Conservation (phyloP, 2,113 vertebrate species). For the Urocynchramus pylzowi region DNA sequence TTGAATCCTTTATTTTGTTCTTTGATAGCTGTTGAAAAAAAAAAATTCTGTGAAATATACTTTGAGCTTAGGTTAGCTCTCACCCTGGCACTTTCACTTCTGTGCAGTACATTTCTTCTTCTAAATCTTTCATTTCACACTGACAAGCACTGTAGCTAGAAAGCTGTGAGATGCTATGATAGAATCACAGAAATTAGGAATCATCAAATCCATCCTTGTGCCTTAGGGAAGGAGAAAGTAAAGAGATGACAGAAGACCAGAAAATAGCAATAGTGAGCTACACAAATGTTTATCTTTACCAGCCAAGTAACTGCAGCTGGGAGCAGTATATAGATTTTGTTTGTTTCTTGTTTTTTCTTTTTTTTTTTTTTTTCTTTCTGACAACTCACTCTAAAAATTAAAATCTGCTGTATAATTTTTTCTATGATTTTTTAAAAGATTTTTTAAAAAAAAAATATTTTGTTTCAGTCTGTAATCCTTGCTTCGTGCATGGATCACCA, state of each 20-base stretch:
- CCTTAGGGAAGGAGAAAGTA: neutral
- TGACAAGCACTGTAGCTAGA: neutral
- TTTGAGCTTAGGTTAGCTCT: neutral
- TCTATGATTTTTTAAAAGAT: fast-evolving
- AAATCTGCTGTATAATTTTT: neutral
- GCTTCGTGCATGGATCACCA: neutral
- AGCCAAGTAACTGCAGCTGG: neutral
- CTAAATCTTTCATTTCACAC: neutral
- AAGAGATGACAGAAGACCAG: neutral
- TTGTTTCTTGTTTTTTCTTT: neutral
- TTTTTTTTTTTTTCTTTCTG: neutral
- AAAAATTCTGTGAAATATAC: neutral
- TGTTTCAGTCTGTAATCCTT: neutral
- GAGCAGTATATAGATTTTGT: neutral
- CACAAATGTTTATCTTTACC: neutral
- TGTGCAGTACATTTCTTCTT: neutral
- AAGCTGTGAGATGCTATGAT: neutral
- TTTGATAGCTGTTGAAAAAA: neutral
- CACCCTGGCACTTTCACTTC: neutral
- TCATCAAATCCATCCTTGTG: neutral
- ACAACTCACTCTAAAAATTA: neutral
- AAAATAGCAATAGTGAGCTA: neutral
- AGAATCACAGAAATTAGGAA: neutral
- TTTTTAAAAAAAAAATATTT: neutral
- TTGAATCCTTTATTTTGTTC: neutral